Conservation (phyloP, 1,140 invertebrate species). For the Brachionus plicatilis region DNA sequence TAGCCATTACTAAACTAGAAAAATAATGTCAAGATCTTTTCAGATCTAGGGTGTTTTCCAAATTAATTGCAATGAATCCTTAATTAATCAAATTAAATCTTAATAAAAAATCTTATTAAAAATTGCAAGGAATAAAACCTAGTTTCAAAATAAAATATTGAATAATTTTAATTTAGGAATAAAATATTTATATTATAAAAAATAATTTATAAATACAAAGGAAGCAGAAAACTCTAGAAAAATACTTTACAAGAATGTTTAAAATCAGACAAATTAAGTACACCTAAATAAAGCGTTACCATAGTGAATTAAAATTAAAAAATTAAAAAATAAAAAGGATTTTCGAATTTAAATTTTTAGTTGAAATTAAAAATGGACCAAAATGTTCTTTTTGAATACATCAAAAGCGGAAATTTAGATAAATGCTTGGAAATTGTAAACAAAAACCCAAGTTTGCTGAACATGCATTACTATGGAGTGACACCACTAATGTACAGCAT, state of each 20-base stretch:
- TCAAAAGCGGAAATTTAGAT: background rate
- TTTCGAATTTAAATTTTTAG: background rate
- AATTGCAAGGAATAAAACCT: too few species aligned
- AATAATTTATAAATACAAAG: background rate
- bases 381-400: background rate
- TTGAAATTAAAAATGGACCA: conserved; percentile 23
- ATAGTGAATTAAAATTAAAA: background rate
- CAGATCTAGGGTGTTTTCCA: too few species aligned
- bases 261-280: background rate
- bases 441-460: background rate
- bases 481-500: conserved; percentile 27
- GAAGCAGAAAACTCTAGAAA: background rate
- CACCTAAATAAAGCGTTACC: background rate
- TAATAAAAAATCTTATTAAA: too few species aligned
- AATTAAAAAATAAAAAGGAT: too few species aligned
- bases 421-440: background rate
- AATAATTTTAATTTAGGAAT: background rate
- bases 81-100: too few species aligned
- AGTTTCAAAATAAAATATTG: too few species aligned
- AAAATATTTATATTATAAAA: background rate
- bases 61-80: too few species aligned
- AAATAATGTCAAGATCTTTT: too few species aligned
- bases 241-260: background rate
- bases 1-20: too few species aligned
- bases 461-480: conserved; percentile 14